Evolutionary conservation across 35 echinoderm and acorn worm species (phyloP).

Genomic region (Diadema setosum): DNA sequence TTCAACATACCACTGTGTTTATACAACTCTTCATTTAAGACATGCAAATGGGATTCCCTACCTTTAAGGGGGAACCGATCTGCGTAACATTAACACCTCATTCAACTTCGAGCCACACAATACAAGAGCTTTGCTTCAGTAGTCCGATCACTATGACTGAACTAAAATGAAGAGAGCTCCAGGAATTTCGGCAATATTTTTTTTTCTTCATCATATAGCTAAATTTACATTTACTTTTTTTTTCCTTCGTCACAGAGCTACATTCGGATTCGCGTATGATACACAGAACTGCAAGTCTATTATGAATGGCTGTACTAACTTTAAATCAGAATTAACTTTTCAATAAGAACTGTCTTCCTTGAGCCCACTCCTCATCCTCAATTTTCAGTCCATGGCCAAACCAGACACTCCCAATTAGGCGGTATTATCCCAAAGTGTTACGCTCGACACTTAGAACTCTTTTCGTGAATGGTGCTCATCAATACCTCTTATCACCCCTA

Average conservation of each 20-base stretch:
- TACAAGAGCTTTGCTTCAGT: too few species aligned
- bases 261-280: background rate
- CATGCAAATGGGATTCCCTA: too few species aligned
- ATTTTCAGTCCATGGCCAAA: background rate
- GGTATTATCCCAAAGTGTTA: background rate
- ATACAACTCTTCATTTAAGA: too few species aligned
- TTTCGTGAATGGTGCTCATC: background rate
- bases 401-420: background rate
- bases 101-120: too few species aligned
- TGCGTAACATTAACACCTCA: too few species aligned
- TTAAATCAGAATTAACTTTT: background rate
- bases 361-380: background rate
- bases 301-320: background rate
- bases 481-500: background rate
- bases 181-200: too few species aligned
- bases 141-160: too few species aligned
- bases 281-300: background rate
- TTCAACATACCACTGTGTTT: too few species aligned
- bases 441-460: background rate
- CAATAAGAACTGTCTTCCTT: background rate
- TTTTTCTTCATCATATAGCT: too few species aligned
- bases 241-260: background rate
- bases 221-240: background rate
- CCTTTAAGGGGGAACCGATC: too few species aligned
- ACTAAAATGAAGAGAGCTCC: too few species aligned